Conservation (phyloP, 2,797 vertebrate species). For the Hypotaenidia okinawae region DNA sequence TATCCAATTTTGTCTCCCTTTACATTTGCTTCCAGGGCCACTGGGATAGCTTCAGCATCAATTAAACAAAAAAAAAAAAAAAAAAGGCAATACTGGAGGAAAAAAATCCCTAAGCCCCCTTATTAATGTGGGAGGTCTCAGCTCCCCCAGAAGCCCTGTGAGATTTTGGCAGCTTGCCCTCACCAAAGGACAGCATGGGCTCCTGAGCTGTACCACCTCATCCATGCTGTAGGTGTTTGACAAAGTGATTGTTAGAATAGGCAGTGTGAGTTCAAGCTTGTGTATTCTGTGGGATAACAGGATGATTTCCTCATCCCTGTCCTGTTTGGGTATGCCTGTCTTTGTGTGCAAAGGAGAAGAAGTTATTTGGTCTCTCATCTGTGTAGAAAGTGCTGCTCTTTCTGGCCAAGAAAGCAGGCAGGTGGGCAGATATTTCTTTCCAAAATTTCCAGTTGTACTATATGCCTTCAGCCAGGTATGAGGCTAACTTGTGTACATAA, state of each 20-base stretch:
- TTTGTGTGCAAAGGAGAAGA: not conserved
- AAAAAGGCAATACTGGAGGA: not conserved
- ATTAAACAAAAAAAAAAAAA: not conserved
- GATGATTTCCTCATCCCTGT: not conserved
- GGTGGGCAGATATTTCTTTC: slow-evolving; percentile 5
- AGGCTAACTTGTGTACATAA: slow-evolving; percentile 34
- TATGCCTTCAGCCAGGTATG: slow-evolving; percentile 24
- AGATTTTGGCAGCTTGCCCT: not conserved
- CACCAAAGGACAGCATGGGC: not conserved
- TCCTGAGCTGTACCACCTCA: not conserved
- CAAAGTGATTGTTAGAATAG: not conserved
- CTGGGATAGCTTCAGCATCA: not conserved
- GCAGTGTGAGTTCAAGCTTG: not conserved
- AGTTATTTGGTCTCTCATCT: not conserved
- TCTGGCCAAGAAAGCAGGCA: not conserved
- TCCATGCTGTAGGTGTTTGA: not conserved
- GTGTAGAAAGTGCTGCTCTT: not conserved
- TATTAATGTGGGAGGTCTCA: slow-evolving; percentile 17
- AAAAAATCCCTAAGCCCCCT: not conserved
- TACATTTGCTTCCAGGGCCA: not conserved
- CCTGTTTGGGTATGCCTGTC: not conserved
- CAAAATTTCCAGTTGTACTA: slow-evolving; percentile 32
- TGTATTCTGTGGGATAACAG: not conserved
- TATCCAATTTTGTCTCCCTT: not conserved
- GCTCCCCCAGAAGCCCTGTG: not conserved